Evolutionary conservation across 2,113 vertebrate species (phyloP).

Genomic region (Aphyosemion australe): DNA sequence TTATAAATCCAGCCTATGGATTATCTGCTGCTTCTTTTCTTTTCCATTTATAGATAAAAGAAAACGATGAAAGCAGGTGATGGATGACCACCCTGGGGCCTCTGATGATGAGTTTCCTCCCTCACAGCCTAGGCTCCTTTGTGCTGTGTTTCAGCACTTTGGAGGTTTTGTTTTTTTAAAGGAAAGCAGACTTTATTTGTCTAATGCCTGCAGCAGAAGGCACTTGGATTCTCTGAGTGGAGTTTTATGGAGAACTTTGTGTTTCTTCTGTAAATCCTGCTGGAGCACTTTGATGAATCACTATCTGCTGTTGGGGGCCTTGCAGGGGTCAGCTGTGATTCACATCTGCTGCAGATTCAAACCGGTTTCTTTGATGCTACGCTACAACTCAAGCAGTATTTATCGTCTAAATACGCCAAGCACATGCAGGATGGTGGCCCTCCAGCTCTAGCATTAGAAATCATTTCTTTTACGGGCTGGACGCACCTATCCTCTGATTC

Average conservation of each 20-base stretch:
- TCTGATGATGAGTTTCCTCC: conserved; percentile 41
- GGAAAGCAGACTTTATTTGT: conserved; percentile 24
- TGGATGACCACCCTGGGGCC: conserved; percentile 29
- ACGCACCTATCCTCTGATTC: too few species aligned
- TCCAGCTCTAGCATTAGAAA: too few species aligned
- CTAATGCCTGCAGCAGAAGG: conserved; percentile 31
- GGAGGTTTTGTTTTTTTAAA: background rate
- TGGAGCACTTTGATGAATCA: conserved; percentile 37
- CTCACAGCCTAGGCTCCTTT: background rate
- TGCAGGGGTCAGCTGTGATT: conserved; percentile 16
- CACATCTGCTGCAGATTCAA: background rate
- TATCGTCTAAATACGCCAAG: too few species aligned
- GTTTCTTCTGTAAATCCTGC: conserved; percentile 2
- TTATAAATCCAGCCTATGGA: conserved; percentile 14
- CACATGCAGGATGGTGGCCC: too few species aligned
- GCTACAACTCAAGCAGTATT: background rate
- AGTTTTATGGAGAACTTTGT: conserved; percentile 5
- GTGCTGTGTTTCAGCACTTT: conserved; percentile 13
- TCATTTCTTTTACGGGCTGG: too few species aligned
- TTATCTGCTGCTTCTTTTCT: conserved; percentile 33
- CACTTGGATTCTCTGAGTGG: conserved; percentile 33
- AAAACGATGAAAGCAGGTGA: conserved; percentile 42
- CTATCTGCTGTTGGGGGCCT: background rate
- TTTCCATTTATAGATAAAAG: conserved; percentile 65
- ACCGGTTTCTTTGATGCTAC: background rate